Evolutionary conservation across 2,888 invertebrate species (phyloP), one percentile per base, ranked within the genome.

Genomic region (Dorcus hopei): DNA sequence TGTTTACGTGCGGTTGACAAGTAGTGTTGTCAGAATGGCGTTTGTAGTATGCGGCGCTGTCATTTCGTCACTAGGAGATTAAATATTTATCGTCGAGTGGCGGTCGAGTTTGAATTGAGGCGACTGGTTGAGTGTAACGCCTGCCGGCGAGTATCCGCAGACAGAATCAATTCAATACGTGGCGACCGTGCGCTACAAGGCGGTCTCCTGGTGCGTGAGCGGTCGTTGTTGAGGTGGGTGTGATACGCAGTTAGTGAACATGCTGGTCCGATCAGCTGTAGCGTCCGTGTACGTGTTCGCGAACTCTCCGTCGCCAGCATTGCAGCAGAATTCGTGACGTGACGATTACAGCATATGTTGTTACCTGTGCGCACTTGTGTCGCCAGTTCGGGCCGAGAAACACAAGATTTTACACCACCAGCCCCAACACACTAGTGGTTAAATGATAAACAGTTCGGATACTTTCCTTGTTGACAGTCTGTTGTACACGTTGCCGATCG

Each of bases 391-490:
- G 14, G 42, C 42, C 16, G 26, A 33, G 26, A 33, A 33, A 33
- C 26, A 33, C 26, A 33, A 33, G 26, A 33, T 33, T 33, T 33
- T 33, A 33, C 26, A 33, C 26, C 26, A 33, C 26, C 26, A 33
- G 26, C 26, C 26, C 26, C 26, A 7, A 33, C 26, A 33, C 26
- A 33, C 26, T 33, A 33, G 26, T 33, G 49, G 61, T 70, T 70
- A 72, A 73, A 76, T 75, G 75, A 74, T 74, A 72, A 73, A 72
- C 71, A 68, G 69, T 69, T 68, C 73, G 67, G 74, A 72, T 67
- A 68, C 74, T 63, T 76, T 74, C 71, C 70, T 73, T 68, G 70
- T 76, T 65, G 72, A 74, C 70, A 73, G 72, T 70, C 69, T 76
- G 72, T 73, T 75, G 72, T 72, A 69, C 70, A 72, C 75, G 68